Conservation (phyloP, 1,140 invertebrate species). For the Akabosia matsudoensis region DNA sequence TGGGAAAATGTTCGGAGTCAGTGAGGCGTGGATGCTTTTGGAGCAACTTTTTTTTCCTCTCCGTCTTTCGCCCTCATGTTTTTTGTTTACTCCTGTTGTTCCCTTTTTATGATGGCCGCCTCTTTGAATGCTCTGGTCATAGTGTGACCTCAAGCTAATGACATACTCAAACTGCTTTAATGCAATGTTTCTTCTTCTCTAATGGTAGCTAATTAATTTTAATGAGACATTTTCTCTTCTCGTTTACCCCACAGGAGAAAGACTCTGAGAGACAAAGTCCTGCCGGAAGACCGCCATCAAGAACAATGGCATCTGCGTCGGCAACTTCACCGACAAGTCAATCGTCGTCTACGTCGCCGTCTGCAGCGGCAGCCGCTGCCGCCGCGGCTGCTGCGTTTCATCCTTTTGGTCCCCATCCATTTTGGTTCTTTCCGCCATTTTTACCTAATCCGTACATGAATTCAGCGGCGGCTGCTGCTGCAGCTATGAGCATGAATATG, state of each 20-base stretch:
- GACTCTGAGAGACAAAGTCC: slow-evolving; percentile 8
- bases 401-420: slow-evolving; percentile 25
- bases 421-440: slow-evolving; percentile 47
- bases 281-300: slow-evolving; percentile 19
- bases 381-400: slow-evolving; percentile 31
- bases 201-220: slow-evolving; percentile 23
- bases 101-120: not conserved
- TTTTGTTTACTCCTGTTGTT: not conserved
- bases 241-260: slow-evolving; percentile 21
- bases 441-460: slow-evolving; percentile 46
- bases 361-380: slow-evolving; percentile 36
- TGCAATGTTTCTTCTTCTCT: not conserved
- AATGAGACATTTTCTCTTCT: slow-evolving; percentile 10
- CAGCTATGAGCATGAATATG: slow-evolving; percentile 19
- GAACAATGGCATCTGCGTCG: slow-evolving; percentile 3
- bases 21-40: too few relatives aligned
- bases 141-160: slow-evolving; percentile 15
- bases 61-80: too few relatives aligned
- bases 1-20: too few relatives aligned
- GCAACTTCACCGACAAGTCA: not conserved
- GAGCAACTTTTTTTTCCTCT: not conserved
- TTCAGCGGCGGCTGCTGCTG: not conserved
- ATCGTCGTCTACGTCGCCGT: not conserved
- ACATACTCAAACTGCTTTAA: slow-evolving; percentile 14
- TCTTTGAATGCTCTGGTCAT: not conserved